phyloP scores from a whole-genome alignment of 1,140 invertebrate species.

The Drosophila saltans region DNA sequence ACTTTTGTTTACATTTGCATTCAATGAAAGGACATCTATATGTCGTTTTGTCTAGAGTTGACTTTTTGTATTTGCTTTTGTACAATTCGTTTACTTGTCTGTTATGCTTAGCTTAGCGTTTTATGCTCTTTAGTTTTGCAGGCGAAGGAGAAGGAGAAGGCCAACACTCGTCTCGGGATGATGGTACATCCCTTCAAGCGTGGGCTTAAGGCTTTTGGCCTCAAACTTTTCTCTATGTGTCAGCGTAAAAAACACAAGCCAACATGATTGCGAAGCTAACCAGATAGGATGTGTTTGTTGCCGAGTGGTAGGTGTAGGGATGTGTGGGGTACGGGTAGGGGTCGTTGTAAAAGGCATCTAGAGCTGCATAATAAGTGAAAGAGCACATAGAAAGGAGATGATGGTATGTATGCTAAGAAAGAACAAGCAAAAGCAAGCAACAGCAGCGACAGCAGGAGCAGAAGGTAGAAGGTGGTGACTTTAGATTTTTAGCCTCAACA shows the following conservation, averaged over 20 bases:
- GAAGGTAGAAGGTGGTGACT: background rate
- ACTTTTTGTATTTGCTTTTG: slow-evolving; percentile 11
- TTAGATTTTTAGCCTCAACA: slow-evolving; percentile 10
- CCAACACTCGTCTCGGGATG: slow-evolving; percentile 18
- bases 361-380: background rate
- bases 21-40: background rate
- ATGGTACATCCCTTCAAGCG: background rate
- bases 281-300: background rate
- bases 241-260: slow-evolving; percentile 58
- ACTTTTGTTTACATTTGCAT: no score
- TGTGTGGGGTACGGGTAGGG: no score
- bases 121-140: slow-evolving; percentile 49
- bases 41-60: background rate
- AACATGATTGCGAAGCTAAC: slow-evolving; percentile 20
- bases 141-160: background rate
- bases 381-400: background rate
- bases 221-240: slow-evolving; percentile 55
- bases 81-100: slow-evolving; percentile 24
- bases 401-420: background rate
- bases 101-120: slow-evolving; percentile 57
- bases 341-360: background rate
- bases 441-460: background rate
- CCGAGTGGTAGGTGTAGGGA: background rate
- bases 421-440: background rate
- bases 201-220: slow-evolving; percentile 11